These are phyloP conservation scores for Goniozus legneri DNA, from an alignment of 1,140 invertebrate genomes.

Conservation along the genomic window DNA sequence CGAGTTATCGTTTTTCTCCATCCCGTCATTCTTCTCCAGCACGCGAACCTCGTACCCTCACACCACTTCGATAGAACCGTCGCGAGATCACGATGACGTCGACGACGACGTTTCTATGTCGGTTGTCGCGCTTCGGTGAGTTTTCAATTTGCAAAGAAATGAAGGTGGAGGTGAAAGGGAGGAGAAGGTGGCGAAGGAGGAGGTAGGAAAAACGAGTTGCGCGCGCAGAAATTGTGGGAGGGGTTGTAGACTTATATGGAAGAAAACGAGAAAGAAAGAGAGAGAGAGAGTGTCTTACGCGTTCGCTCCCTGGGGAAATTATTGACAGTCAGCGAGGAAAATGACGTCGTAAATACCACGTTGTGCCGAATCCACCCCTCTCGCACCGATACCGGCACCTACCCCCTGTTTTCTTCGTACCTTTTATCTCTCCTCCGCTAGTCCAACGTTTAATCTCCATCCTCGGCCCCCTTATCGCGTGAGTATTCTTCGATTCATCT, in stretches of 20 bases:
- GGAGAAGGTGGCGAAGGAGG: slow-evolving; percentile 11
- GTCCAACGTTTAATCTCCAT: too few relatives aligned
- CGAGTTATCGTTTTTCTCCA: too few relatives aligned
- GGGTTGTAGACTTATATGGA: slow-evolving; percentile 14
- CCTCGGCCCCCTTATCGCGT: too few relatives aligned
- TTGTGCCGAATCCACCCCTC: slow-evolving; percentile 10
- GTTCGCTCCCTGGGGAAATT: slow-evolving; percentile 53
- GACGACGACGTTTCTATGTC: slow-evolving; percentile 19
- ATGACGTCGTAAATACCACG: slow-evolving; percentile 54
- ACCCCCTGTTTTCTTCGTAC: too few relatives aligned
- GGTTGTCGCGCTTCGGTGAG: slow-evolving; percentile 13
- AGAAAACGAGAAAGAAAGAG: slow-evolving; percentile 2
- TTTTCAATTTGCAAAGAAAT: slow-evolving; percentile 41
- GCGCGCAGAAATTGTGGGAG: slow-evolving; percentile 22
- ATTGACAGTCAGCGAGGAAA: slow-evolving; percentile 54
- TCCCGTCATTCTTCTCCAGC: too few relatives aligned
- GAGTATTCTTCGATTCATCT: too few relatives aligned
- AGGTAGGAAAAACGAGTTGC: slow-evolving; percentile 5
- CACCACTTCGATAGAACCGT: too few relatives aligned
- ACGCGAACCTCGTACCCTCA: too few relatives aligned
- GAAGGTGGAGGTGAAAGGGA: slow-evolving; percentile 8
- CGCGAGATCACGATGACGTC: slow-evolving; percentile 15
- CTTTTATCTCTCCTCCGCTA: too few relatives aligned
- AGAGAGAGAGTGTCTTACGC: slow-evolving; percentile 35
- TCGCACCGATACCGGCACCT: too few relatives aligned